Percentiles rank a stretch among this genome's conserved stretches.
Conservation (phyloP, 2,797 vertebrate genomes). For the Selene dorsalis region DNA sequence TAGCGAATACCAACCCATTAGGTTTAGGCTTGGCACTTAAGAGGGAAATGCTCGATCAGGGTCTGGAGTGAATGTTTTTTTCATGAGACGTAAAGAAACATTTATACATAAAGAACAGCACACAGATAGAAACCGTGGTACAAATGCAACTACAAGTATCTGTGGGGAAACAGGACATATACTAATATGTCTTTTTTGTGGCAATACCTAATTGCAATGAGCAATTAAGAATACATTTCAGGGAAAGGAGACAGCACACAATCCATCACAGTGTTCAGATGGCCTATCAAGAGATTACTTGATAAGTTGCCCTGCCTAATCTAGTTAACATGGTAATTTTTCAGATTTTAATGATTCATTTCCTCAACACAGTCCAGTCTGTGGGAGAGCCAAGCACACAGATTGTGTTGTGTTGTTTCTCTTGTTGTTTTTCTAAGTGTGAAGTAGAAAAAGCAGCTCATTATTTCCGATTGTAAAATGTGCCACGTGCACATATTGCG, state of each 20-base stretch:
- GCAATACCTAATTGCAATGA: constrained; percentile 72
- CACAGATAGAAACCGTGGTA: constrained; percentile 13
- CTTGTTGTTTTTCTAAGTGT: constrained; percentile 17
- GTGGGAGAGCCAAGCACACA: constrained; percentile 17
- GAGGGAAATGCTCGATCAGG: background rate
- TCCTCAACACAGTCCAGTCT: constrained; percentile 64
- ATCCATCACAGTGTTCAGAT: constrained; percentile 81
- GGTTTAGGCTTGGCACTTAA: background rate
- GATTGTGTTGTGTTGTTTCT: constrained; percentile 32
- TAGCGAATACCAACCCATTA: background rate
- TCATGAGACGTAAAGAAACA: constrained; percentile 1
- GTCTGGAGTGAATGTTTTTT: background rate
- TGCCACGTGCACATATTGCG: constrained; percentile 12
- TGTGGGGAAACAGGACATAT: constrained; percentile 53
- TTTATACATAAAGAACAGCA: background rate
- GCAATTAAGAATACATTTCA: constrained; percentile 79
- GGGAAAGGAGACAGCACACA: constrained; percentile 62
- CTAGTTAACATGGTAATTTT: constrained; percentile 83
- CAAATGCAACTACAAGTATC: constrained; percentile 56
- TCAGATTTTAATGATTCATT: constrained; percentile 80
- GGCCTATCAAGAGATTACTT: constrained; percentile 83
- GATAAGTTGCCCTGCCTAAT: constrained; percentile 84
- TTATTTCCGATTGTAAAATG: background rate
- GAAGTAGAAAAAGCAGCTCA: constrained; percentile 2
- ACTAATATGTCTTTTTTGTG: constrained; percentile 63